Conservation (phyloP, 2,113 vertebrate genomes). For the Oncorhynchus kisutch region DNA sequence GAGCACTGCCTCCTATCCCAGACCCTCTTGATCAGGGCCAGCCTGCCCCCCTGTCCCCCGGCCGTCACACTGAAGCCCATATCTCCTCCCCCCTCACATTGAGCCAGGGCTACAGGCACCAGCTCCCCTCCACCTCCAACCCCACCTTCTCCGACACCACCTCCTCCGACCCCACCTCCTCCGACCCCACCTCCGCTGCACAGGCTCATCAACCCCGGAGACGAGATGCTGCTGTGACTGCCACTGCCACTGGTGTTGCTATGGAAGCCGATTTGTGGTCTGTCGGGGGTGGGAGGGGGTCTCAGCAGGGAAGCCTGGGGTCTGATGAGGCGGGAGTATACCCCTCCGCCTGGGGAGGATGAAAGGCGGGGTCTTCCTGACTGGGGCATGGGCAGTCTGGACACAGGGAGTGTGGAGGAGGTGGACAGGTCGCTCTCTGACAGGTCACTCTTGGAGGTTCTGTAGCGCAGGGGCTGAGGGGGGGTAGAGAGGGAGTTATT, state of each 20-base stretch:
- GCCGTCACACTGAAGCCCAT: constrained; percentile 77
- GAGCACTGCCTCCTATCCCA: constrained; percentile 78
- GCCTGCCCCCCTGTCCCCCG: constrained; percentile 66
- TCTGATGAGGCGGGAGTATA: constrained; percentile 41
- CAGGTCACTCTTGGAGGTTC: constrained; percentile 55
- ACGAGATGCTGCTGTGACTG: constrained; percentile 60
- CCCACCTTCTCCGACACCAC: constrained; percentile 65
- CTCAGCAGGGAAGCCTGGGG: constrained; percentile 61
- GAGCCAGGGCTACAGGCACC: constrained; percentile 74
- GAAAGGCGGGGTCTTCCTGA: constrained; percentile 45
- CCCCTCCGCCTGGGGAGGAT: constrained; percentile 46
- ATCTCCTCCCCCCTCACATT: constrained; percentile 65
- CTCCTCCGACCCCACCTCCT: constrained; percentile 43
- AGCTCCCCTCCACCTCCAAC: constrained; percentile 73
- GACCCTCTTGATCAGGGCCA: constrained; percentile 73
- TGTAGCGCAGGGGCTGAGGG: constrained; percentile 60
- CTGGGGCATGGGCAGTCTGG: constrained; percentile 64
- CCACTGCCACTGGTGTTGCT: constrained; percentile 63
- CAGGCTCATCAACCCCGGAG: constrained; percentile 58
- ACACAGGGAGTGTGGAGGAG: constrained; percentile 57
- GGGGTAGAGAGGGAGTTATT: constrained; percentile 75
- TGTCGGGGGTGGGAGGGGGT: constrained; percentile 53
- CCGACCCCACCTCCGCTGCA: constrained; percentile 41
- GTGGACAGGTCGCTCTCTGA: constrained; percentile 74
- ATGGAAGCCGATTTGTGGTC: constrained; percentile 57